Evolutionary conservation across 2,797 vertebrate genomes (phyloP), one percentile per base, ranked within the genome.

Genomic region (Lagocephalus sceleratus): DNA sequence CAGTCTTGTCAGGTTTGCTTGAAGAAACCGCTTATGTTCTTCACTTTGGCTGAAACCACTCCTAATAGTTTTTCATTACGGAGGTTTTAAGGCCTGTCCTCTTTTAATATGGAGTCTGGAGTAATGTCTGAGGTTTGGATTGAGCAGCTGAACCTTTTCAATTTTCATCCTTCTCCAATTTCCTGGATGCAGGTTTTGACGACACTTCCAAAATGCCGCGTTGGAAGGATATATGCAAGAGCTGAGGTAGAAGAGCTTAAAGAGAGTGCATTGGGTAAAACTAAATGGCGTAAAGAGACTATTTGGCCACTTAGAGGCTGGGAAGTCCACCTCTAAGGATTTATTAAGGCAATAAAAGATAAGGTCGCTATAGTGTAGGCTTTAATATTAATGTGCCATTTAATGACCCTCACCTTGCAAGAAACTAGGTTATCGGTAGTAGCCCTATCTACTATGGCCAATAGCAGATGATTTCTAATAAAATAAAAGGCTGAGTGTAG

Each of bases 321-420:
- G 70, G 64, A 74, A 66, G 66, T 60, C 65, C 80, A 67, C 73
- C 82, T 72, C 56, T 29, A 51, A 55, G 75, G 78, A 88, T 87
- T 88, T 87, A 88, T 85, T 55, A 73, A 68, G 53, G 71, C 74
- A 77, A 82, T 88, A 89, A 89, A 88, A 83, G 83, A 86, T 85
- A 88, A 89, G 87, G 87, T 90, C 88, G 86, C 79, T 74, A 65
- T 78, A 75, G 85, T 83, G 86, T 87, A 81, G 78, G 65, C 76
- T 84, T 88, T 84, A 84, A 85, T 86, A 85, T 85, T 87, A 86
- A 88, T 86, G 85, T 79, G 73, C 73, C 68, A 79, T 86, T 88
- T 86, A 85, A 87, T 82, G 78, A 84, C 76, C 81, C 73, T 67
- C 63, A 53, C 63, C 57, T 71, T 68, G 67, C 67, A 67, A 46